Percentiles rank a stretch among this genome's conserved stretches.
phyloP scores from a whole-genome alignment of 2,888 invertebrate genomes.

The Andrena fulva region DNA sequence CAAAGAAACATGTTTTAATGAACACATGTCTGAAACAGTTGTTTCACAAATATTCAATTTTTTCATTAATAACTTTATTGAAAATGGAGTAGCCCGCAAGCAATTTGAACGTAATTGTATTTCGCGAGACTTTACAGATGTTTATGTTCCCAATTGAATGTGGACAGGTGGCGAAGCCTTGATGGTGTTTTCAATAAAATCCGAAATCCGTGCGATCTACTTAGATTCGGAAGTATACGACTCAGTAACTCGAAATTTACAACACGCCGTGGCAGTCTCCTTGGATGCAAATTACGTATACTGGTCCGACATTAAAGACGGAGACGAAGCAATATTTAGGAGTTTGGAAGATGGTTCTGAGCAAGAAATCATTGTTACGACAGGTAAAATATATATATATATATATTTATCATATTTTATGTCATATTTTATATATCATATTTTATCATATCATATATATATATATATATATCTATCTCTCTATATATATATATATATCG shows the following conservation, averaged over 20 bases:
- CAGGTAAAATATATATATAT: conserved; percentile 77
- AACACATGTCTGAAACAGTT: background rate
- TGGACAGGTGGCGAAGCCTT: conserved; percentile 88
- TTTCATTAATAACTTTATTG: background rate
- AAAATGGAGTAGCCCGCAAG: too few relatives aligned
- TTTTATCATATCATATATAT: too few relatives aligned
- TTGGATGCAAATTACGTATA: conserved; percentile 90
- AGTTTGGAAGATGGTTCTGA: conserved; percentile 88
- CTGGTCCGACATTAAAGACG: conserved; percentile 91
- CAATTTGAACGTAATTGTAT: too few relatives aligned
- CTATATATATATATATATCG: too few relatives aligned
- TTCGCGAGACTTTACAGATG: too few relatives aligned
- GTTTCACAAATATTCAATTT: background rate
- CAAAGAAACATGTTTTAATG: background rate
- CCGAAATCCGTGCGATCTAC: conserved; percentile 88
- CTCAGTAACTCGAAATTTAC: conserved; percentile 85
- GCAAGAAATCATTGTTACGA: conserved; percentile 86
- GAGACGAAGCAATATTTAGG: conserved; percentile 90
- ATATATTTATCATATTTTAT: too few relatives aligned
- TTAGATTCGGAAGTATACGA: conserved; percentile 86
- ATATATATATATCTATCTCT: too few relatives aligned
- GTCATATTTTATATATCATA: too few relatives aligned
- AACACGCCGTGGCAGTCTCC: conserved; percentile 89
- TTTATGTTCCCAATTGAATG: background rate
- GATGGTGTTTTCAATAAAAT: conserved; percentile 89